phyloP scores from a whole-genome alignment of 2,113 vertebrate genomes.

The Garra rufa region DNA sequence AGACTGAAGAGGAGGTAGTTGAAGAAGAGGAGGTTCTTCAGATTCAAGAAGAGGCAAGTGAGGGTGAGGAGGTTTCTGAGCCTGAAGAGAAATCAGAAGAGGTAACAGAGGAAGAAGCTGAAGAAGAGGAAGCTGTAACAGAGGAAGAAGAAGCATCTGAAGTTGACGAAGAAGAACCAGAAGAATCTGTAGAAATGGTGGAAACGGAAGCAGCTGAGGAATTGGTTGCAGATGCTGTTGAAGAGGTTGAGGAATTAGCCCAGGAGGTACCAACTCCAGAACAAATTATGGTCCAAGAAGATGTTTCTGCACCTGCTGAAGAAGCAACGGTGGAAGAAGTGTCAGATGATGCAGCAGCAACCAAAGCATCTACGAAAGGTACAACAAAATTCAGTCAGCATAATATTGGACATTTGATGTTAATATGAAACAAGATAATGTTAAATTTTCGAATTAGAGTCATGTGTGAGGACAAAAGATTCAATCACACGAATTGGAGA shows the following conservation, averaged over 20 bases:
- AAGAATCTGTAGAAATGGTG: neutral
- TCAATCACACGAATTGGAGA: too few species aligned
- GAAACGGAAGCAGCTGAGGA: neutral
- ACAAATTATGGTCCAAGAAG: neutral
- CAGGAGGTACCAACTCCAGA: constrained; percentile 17
- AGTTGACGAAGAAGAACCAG: constrained; percentile 4
- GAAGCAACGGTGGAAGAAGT: neutral
- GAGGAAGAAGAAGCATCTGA: constrained; percentile 1
- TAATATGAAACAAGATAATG: too few species aligned
- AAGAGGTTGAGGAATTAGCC: constrained; percentile 27
- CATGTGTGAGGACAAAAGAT: too few species aligned
- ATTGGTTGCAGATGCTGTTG: neutral
- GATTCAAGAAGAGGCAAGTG: neutral
- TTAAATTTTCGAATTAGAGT: neutral
- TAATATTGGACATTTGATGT: neutral
- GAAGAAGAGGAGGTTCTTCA: constrained; percentile 5
- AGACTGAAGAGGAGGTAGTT: neutral
- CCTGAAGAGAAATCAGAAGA: neutral
- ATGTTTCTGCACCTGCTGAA: constrained; percentile 6
- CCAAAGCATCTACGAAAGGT: constrained; percentile 36
- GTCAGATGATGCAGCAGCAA: neutral
- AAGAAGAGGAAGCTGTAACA: neutral
- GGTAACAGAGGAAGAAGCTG: neutral
- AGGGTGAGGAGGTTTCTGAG: neutral
- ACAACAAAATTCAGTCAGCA: neutral